These are phyloP conservation scores for Ditylenchus dipsaci DNA, from an alignment of 1,140 invertebrate genomes.

Conservation along the genomic window DNA sequence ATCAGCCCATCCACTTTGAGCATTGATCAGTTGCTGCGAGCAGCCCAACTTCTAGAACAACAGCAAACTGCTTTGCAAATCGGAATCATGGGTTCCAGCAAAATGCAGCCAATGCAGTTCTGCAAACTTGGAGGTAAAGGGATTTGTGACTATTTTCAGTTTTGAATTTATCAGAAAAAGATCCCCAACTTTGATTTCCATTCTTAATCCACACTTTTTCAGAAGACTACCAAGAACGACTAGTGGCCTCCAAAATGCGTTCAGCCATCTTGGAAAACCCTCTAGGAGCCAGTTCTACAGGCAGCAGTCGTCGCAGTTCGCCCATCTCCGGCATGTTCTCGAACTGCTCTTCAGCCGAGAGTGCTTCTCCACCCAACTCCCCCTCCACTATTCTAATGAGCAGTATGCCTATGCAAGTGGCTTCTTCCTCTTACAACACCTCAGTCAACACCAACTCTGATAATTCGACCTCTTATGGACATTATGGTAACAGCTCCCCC, in stretches of 20 bases:
- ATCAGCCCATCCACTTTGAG: not conserved
- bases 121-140: not conserved
- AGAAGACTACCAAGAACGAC: constrained; percentile 2
- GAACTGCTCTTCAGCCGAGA: not conserved
- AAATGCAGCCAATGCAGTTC: not conserved
- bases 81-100: not conserved
- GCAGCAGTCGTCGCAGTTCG: not conserved
- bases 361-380: not conserved
- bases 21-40: not conserved
- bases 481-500: not conserved
- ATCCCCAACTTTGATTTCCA: no score
- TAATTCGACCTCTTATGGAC: not conserved
- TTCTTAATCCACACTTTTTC: not conserved
- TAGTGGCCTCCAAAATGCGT: not conserved
- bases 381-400: not conserved
- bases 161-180: no score
- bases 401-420: not conserved
- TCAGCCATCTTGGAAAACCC: not conserved
- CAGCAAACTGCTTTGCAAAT: not conserved
- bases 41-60: not conserved
- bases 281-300: constrained; percentile 1
- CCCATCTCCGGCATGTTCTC: not conserved
- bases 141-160: no score
- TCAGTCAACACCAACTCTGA: not conserved
- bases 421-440: not conserved